A percentile compares a stretch with the other conserved stretches of the same genome.
Conservation (phyloP, 2,797 vertebrate genomes). For the Perodicticus potto region DNA sequence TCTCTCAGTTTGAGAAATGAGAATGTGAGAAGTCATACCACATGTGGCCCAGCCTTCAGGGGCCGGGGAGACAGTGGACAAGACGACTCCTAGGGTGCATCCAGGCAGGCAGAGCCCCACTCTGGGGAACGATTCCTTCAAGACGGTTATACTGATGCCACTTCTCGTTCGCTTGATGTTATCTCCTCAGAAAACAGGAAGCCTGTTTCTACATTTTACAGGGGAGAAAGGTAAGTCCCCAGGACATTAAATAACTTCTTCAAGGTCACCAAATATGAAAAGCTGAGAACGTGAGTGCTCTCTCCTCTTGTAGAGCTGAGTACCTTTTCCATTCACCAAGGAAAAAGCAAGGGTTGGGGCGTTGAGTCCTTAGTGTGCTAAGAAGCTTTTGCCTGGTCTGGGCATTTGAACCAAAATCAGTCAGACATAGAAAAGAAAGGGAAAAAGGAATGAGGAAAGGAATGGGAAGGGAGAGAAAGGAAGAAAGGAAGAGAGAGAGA, state of each 20-base stretch:
- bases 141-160: not conserved
- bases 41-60: not conserved
- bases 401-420: not conserved
- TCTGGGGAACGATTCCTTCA: not conserved
- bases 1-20: not conserved
- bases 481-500: no score
- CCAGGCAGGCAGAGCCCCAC: not conserved
- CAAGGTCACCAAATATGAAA: not conserved
- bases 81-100: not conserved
- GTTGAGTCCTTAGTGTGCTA: not conserved
- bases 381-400: conserved; percentile 6
- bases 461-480: no score
- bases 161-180: not conserved
- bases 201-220: not conserved
- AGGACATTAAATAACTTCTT: not conserved
- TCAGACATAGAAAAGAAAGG: not conserved
- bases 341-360: not conserved
- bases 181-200: not conserved
- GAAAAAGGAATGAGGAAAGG: no score
- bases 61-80: not conserved
- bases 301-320: not conserved
- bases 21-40: not conserved
- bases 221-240: not conserved
- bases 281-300: not conserved
- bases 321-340: not conserved